Percentiles rank a stretch among this genome's conserved stretches.
phyloP scores from a whole-genome alignment of 2,888 invertebrate species.

The Sinelater perroti region DNA sequence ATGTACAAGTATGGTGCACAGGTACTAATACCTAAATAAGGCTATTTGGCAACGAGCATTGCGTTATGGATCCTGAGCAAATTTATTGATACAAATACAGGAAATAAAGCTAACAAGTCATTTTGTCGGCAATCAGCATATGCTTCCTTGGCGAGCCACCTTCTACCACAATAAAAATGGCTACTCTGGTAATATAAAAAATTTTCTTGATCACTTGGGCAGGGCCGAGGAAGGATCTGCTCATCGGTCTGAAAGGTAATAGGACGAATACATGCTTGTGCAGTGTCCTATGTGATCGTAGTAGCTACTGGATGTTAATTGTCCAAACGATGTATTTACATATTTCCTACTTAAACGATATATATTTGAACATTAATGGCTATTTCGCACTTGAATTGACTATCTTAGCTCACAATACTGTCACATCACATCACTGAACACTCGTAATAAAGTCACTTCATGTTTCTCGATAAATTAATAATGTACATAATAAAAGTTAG shows the following conservation, averaged over 20 bases:
- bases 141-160: conserved; percentile 8
- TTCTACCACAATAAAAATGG: conserved; percentile 33
- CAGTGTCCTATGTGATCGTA: conserved; percentile 28
- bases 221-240: conserved; percentile 15
- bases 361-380: conserved; percentile 34
- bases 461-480: conserved; percentile 22
- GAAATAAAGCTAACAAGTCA: conserved; percentile 30
- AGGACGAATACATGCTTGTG: conserved; percentile 28
- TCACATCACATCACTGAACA: conserved; percentile 36
- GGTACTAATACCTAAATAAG: conserved; percentile 34
- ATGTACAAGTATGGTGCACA: conserved; percentile 33
- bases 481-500: conserved; percentile 14
- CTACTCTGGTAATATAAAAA: conserved; percentile 35
- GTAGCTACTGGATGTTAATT: conserved; percentile 30
- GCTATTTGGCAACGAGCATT: conserved; percentile 33
- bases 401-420: conserved; percentile 38
- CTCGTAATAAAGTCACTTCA: conserved; percentile 20
- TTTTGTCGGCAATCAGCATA: conserved; percentile 8
- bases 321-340: conserved; percentile 37
- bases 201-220: conserved; percentile 25
- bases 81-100: conserved; percentile 30
- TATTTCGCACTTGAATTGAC: conserved; percentile 38
- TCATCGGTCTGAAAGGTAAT: conserved; percentile 6
- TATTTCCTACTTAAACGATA: conserved; percentile 38
- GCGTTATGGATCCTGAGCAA: conserved; percentile 35